These are phyloP conservation scores for Triops longicaudatus DNA, from an alignment of 1,140 invertebrate genomes.

Conservation along the genomic window DNA sequence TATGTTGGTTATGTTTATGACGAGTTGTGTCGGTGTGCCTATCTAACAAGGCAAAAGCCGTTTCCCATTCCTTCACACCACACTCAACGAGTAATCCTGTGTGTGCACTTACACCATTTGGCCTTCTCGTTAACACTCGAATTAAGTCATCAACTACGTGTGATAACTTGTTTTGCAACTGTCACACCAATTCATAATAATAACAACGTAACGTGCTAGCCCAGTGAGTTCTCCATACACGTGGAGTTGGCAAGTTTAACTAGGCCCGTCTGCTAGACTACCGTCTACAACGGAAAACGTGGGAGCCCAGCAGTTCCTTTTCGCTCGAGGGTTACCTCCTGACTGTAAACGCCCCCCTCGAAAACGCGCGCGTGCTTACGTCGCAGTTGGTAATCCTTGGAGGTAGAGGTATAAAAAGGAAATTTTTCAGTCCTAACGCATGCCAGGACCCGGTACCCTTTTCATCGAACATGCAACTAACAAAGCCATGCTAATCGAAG, in stretches of 20 bases:
- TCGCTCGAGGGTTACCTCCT: neutral
- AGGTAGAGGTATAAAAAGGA: neutral
- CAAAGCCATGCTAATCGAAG: constrained; percentile 11
- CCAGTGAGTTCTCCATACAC: neutral
- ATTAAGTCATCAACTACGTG: no score
- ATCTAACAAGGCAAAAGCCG: neutral
- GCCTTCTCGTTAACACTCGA: neutral
- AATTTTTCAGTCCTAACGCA: neutral
- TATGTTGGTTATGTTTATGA: neutral
- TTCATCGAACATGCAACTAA: neutral
- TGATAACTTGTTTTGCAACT: neutral
- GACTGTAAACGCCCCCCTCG: neutral
- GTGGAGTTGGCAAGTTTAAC: neutral
- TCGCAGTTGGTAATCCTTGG: neutral
- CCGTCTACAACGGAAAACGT: neutral
- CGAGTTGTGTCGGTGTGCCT: no score
- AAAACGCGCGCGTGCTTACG: neutral
- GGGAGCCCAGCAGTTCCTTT: neutral
- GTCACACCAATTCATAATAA: neutral
- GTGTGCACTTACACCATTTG: neutral
- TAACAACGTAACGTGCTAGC: neutral
- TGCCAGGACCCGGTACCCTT: neutral
- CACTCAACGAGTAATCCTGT: neutral
- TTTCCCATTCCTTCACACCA: neutral
- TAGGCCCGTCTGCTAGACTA: neutral